These are phyloP conservation scores for Eretmochelys imbricata DNA, from an alignment of 2,113 vertebrate genomes.

Conservation along the genomic window DNA sequence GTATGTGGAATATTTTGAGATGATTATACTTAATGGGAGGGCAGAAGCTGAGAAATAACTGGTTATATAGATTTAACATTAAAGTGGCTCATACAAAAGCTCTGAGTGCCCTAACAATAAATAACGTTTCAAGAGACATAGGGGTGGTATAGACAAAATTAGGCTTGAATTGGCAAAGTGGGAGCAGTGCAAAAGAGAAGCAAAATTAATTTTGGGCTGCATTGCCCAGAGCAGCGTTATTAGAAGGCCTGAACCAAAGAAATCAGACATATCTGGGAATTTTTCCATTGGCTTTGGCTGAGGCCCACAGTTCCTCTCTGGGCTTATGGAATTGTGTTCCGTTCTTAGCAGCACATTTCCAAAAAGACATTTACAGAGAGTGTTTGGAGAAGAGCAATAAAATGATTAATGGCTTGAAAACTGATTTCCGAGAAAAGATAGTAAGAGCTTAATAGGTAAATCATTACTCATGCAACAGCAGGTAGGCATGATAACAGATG, in stretches of 20 bases:
- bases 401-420: neutral
- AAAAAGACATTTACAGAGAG: neutral
- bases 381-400: neutral
- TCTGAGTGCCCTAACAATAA: neutral
- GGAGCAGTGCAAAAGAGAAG: neutral
- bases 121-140: neutral
- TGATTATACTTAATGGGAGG: neutral
- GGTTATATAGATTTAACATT: neutral
- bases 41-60: neutral
- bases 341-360: neutral
- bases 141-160: neutral
- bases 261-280: neutral
- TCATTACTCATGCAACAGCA: neutral
- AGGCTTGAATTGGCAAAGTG: neutral
- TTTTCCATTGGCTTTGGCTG: neutral
- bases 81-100: neutral
- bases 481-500: neutral
- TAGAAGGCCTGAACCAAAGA: accelerated
- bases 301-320: neutral
- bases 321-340: neutral
- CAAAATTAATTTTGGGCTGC: accelerated
- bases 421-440: neutral
- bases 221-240: neutral
- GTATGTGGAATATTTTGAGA: neutral
- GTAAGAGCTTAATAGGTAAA: neutral